Conservation (phyloP, 2,113 vertebrate genomes). For the Recurvirostra avosetta region DNA sequence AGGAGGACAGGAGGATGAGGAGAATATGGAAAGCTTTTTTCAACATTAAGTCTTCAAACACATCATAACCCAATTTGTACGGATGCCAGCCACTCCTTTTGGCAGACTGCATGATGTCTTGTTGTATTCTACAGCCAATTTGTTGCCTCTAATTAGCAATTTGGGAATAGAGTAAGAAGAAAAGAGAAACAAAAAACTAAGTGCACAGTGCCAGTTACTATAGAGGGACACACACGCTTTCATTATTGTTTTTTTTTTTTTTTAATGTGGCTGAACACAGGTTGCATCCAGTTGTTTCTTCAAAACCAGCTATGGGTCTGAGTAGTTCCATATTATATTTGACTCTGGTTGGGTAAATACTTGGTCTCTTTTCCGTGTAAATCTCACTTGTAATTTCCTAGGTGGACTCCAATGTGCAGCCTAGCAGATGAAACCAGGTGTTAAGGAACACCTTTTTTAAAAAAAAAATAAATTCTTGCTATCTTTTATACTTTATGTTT, state of each 20-base stretch:
- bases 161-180: conserved; percentile 9
- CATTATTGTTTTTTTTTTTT: not conserved
- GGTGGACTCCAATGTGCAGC: not conserved
- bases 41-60: conserved; percentile 14
- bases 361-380: not conserved
- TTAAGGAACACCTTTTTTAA: not conserved
- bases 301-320: not conserved
- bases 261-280: not conserved
- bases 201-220: not conserved
- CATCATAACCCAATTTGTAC: not conserved
- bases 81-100: not conserved
- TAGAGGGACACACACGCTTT: not conserved
- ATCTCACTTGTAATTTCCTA: not conserved
- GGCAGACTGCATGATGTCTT: not conserved
- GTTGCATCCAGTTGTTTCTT: not conserved
- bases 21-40: not conserved
- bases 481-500: not conserved
- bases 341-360: not conserved
- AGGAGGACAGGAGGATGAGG: not conserved
- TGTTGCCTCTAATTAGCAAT: conserved; percentile 49
- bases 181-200: not conserved
- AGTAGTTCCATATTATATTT: not conserved
- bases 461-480: no score
- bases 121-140: conserved; percentile 6
- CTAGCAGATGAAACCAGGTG: not conserved